These are phyloP conservation scores for Battus philenor DNA, from an alignment of 1,140 invertebrate species.

Conservation along the genomic window DNA sequence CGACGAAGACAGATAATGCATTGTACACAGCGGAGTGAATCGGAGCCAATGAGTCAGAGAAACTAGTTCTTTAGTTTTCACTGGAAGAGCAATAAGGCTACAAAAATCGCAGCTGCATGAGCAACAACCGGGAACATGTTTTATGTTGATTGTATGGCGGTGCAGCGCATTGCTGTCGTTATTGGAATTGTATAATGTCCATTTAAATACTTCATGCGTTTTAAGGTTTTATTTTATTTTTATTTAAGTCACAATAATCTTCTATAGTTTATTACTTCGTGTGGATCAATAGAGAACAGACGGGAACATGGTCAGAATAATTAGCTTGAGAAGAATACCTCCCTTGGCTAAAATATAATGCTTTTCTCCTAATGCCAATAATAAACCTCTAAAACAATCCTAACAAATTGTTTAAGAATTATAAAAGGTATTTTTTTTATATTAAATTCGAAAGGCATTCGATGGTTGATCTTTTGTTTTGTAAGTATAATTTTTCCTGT, in stretches of 20 bases:
- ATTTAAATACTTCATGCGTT: too few species aligned
- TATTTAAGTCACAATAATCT: too few species aligned
- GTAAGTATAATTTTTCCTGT: neutral
- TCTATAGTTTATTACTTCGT: too few species aligned
- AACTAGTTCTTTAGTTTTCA: conserved; percentile 16
- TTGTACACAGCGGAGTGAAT: conserved; percentile 3
- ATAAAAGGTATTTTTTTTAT: neutral
- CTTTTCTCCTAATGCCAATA: too few species aligned
- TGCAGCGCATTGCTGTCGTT: neutral
- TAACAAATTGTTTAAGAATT: neutral
- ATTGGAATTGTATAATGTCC: neutral
- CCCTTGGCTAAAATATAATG: too few species aligned
- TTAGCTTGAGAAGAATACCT: too few species aligned
- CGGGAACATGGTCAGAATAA: too few species aligned
- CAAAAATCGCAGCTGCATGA: conserved; percentile 4
- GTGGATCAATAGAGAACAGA: too few species aligned
- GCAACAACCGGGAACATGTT: conserved; percentile 5
- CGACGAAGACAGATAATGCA: conserved; percentile 4
- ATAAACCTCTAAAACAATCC: too few species aligned
- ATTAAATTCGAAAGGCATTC: too few species aligned
- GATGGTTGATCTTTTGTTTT: neutral
- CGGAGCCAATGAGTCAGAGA: conserved; percentile 16
- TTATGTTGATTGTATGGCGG: conserved; percentile 1
- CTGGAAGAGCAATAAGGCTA: conserved; percentile 12
- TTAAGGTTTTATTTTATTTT: too few species aligned